A percentile compares a stretch with the other conserved stretches of the same genome.
Evolutionary conservation across 1,140 invertebrate species (phyloP).

Genomic region (Drosophila varians): DNA sequence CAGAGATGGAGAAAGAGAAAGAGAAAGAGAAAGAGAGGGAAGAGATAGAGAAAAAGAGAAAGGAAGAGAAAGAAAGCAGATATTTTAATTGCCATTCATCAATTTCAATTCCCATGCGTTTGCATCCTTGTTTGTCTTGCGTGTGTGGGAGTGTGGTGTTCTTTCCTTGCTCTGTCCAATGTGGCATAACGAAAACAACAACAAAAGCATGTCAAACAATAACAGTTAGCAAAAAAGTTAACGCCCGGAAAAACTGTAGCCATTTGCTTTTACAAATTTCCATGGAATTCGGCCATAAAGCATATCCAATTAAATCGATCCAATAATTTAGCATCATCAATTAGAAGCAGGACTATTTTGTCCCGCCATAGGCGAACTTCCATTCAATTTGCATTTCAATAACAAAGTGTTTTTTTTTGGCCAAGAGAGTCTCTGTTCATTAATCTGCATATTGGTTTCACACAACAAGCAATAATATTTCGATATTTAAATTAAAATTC

Average conservation of each 20-base stretch:
- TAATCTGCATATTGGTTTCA: slow-evolving; percentile 20
- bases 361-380: not conserved
- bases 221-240: slow-evolving; percentile 59
- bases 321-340: slow-evolving; percentile 13
- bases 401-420: slow-evolving; percentile 9
- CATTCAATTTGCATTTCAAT: slow-evolving; percentile 30
- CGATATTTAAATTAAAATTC: not conserved
- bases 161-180: slow-evolving; percentile 37
- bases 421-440: slow-evolving; percentile 8
- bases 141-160: slow-evolving; percentile 6
- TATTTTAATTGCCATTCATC: slow-evolving; percentile 72
- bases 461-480: slow-evolving; percentile 3
- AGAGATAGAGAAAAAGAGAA: slow-evolving; percentile 20
- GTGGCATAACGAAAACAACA: slow-evolving; percentile 48
- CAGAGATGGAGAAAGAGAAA: slow-evolving; percentile 18
- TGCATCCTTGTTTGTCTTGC: slow-evolving; percentile 30
- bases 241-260: slow-evolving; percentile 32
- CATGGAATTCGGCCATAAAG: not conserved
- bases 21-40: slow-evolving; percentile 3
- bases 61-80: slow-evolving; percentile 57
- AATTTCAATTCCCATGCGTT: slow-evolving; percentile 67
- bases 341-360: slow-evolving; percentile 5
- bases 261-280: slow-evolving; percentile 6
- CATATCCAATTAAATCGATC: slow-evolving; percentile 15
- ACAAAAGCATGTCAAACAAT: slow-evolving; percentile 55